Conservation (phyloP, 2,113 vertebrate genomes). For the Pelobates fuscus region DNA sequence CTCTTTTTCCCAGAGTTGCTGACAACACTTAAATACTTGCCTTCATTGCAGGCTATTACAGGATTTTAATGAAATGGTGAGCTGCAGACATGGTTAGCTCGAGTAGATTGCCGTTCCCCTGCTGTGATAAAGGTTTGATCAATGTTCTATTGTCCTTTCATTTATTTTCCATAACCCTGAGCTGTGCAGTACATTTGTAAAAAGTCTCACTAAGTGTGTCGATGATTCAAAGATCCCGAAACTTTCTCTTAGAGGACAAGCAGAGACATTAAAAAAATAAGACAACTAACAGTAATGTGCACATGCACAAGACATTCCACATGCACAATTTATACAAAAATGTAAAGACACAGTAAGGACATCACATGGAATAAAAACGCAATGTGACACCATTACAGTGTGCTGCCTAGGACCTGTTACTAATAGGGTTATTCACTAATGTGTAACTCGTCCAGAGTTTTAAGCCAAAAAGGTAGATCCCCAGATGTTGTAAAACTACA, state of each 20-base stretch:
- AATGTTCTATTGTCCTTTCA: constrained; percentile 68
- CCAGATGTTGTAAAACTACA: no score
- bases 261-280: no score
- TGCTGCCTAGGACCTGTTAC: no score
- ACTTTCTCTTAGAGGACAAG: neutral
- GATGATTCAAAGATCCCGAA: neutral
- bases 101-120: constrained; percentile 63
- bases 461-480: no score
- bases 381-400: no score
- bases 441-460: no score
- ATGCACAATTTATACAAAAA: no score
- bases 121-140: constrained; percentile 70
- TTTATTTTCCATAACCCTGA: constrained; percentile 56
- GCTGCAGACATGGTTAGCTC: constrained; percentile 56
- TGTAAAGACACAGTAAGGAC: no score
- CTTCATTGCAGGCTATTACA: constrained; percentile 58
- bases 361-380: no score
- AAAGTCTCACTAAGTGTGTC: neutral
- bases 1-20: constrained; percentile 56
- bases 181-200: neutral
- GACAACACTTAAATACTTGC: constrained; percentile 57
- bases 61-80: constrained; percentile 67
- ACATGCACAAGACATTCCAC: no score
- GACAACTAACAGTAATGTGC: no score
- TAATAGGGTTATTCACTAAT: no score